Evolutionary conservation across 2,113 vertebrate genomes (phyloP).

Genomic region (Antechinus stuartii): DNA sequence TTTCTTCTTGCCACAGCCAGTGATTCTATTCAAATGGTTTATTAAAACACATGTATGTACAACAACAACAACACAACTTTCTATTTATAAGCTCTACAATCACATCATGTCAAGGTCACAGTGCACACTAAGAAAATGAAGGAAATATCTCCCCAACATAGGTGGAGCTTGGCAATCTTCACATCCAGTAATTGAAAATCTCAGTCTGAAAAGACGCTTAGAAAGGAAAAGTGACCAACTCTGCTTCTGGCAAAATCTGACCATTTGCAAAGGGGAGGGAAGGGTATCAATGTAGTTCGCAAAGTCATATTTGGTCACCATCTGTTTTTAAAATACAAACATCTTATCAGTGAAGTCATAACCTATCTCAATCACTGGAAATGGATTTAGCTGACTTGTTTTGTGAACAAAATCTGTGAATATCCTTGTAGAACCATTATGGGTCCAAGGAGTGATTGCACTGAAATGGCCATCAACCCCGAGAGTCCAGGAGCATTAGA

Average conservation of each 20-base stretch:
- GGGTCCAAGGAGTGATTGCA: neutral
- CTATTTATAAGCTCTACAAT: slow-evolving; percentile 52
- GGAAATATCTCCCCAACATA: slow-evolving; percentile 34
- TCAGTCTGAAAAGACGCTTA: neutral
- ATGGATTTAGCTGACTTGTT: slow-evolving; percentile 3
- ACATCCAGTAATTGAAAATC: slow-evolving; percentile 53
- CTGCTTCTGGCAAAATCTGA: slow-evolving; percentile 12
- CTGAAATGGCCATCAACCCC: neutral
- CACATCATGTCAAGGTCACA: slow-evolving; percentile 49
- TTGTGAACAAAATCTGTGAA: slow-evolving; percentile 5
- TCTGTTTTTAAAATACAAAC: neutral
- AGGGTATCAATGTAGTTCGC: neutral
- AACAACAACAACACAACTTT: neutral
- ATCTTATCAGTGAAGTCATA: slow-evolving; percentile 32
- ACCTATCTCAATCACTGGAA: neutral
- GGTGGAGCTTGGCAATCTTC: slow-evolving; percentile 37
- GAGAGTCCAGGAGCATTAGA: neutral
- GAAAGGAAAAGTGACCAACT: neutral
- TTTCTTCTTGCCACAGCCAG: slow-evolving; percentile 54
- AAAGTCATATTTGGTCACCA: neutral
- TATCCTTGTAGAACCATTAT: neutral
- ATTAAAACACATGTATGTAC: slow-evolving; percentile 43
- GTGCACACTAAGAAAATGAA: slow-evolving; percentile 8
- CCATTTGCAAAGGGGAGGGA: neutral
- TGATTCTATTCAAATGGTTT: slow-evolving; percentile 57